phyloP scores from a whole-genome alignment of 30 jellyfish, hydroid and myxozoan species.

The Hydra vulgaris region DNA sequence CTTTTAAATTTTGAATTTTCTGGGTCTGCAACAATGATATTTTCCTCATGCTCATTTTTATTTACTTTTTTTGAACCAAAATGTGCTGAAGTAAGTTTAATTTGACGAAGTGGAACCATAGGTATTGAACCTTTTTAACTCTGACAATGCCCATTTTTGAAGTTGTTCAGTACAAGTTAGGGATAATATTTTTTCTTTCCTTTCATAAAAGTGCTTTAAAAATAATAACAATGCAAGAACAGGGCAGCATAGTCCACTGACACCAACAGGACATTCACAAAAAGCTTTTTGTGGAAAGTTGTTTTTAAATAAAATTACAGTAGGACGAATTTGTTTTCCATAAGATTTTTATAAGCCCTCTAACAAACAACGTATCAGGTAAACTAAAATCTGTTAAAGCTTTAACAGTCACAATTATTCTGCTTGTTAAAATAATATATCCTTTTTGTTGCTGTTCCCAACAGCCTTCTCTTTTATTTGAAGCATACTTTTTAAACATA shows the following conservation, averaged over 20 bases:
- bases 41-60: slow-evolving; percentile 6
- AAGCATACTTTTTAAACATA: background rate
- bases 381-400: background rate
- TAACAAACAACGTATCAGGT: slow-evolving; percentile 12
- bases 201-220: slow-evolving; percentile 14
- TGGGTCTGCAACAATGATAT: slow-evolving; percentile 14
- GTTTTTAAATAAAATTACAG: slow-evolving; percentile 13
- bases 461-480: slow-evolving; percentile 17
- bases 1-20: slow-evolving; percentile 21
- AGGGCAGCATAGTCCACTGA: slow-evolving; percentile 19
- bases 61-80: background rate
- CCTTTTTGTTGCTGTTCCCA: slow-evolving; percentile 26
- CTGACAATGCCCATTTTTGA: slow-evolving; percentile 26
- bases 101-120: slow-evolving; percentile 26
- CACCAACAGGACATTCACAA: slow-evolving; percentile 42
- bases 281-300: slow-evolving; percentile 11
- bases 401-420: slow-evolving; percentile 18
- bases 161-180: slow-evolving; percentile 21
- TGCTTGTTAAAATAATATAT: slow-evolving; percentile 18
- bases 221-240: slow-evolving; percentile 1
- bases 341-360: slow-evolving; percentile 23
- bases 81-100: slow-evolving; percentile 24
- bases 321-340: slow-evolving; percentile 18
- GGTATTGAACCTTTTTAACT: slow-evolving; percentile 26
- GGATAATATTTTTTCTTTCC: slow-evolving; percentile 10